Base-by-base conservation (phyloP, 2,888 invertebrate species). In the Notodonta ziczac region DNA sequence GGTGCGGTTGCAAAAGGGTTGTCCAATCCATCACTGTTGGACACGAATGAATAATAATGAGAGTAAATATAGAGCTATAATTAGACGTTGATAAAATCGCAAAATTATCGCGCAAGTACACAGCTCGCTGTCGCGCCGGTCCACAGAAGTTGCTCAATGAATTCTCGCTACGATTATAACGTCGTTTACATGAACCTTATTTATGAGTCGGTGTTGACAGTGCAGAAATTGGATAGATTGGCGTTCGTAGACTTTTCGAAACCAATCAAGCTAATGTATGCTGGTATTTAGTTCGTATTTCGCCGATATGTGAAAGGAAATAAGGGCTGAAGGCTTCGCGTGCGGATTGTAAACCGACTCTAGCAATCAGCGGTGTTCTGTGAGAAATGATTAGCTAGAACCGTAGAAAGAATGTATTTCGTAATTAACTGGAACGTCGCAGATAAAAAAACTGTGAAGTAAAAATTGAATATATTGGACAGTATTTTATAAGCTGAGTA, bases 11-110 rank as follows among this genome's bases (percentile, higher is more conserved):
- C 65, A 64, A 69, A 62, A 62, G 55, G 39, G 52, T 53, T 58
- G 14, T 56, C 56, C 63, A 61, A 73, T 73, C 64, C 62, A 73
- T 73, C 73, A 73, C 56, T 62, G 12, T 56, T 50, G 56, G 57
- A 65, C 62, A 61, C 44, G 44, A 57, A 56, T 56, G 58, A 63
- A 56, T 64, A 61, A 35, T 58, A 24, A 58, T 65, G 62, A 55
- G 62, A 57, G 63, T 59, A 66, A 62, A 67, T 66, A 59, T 63
- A 69, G 63, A 58, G 16, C 57, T 44, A 60, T 67, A 65, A 59
- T 62, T 62, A 60, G 16, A 54, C 56, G 51, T 62, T 57, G 58
- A 66, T 73, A 63, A 65, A 40, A 70, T 70, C 69, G 14, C 62
- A 46, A 66, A 66, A 70, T 65, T 59, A 65, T 56, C 48, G 48